phyloP scores from a whole-genome alignment of 2,797 vertebrate species.

The Neolamprologus multifasciatus region DNA sequence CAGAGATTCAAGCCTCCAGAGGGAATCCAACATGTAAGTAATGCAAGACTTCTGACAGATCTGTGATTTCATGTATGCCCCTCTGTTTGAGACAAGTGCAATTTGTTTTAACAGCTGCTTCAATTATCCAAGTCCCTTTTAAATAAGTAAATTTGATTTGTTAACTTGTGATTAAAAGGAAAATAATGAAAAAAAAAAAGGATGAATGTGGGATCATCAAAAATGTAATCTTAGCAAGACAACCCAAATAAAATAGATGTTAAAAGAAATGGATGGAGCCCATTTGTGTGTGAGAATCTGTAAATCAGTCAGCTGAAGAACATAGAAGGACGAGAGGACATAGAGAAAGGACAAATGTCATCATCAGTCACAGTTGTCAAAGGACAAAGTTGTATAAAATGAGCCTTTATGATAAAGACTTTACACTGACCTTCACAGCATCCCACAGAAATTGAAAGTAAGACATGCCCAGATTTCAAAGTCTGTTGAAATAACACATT shows the following conservation, averaged over 20 bases:
- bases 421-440: background rate
- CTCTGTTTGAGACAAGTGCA: background rate
- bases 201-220: rapidly evolving
- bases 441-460: background rate
- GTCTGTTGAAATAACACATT: background rate
- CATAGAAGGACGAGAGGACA: background rate
- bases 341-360: background rate
- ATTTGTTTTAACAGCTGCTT: background rate
- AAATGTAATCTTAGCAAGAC: background rate
- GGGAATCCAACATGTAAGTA: background rate
- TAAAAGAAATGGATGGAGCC: background rate
- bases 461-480: background rate
- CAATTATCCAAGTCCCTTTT: constrained; percentile 1
- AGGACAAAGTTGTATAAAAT: background rate
- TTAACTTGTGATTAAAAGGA: background rate
- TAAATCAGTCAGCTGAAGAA: background rate
- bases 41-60: background rate
- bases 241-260: background rate
- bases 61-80: background rate
- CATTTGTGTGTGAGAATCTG: background rate
- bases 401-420: background rate
- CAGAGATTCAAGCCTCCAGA: background rate
- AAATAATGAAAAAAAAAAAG: background rate
- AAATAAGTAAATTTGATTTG: background rate
- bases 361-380: constrained; percentile 1